Evolutionary conservation across 2,888 invertebrate genomes (phyloP).

Genomic region (Eustalomyia histrio): DNA sequence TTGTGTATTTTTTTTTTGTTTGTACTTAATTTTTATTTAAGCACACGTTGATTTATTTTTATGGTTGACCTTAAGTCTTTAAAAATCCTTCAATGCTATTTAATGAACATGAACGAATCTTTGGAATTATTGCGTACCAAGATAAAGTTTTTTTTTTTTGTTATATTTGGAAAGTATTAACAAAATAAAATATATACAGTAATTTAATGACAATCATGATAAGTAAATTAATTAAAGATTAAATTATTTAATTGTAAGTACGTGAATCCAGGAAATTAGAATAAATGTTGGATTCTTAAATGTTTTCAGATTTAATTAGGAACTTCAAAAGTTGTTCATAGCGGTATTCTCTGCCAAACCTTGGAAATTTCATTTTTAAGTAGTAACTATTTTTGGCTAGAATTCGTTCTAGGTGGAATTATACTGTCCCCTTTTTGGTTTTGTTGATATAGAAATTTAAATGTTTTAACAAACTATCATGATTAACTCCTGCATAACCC

Average conservation of each 20-base stretch:
- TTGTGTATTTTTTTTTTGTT: slow-evolving; percentile 24
- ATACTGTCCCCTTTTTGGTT: too few relatives aligned
- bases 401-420: too few relatives aligned
- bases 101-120: slow-evolving; percentile 49
- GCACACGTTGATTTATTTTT: slow-evolving; percentile 67
- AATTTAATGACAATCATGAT: slow-evolving; percentile 42
- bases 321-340: too few relatives aligned
- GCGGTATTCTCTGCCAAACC: too few relatives aligned
- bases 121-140: slow-evolving; percentile 20
- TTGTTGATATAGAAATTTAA: too few relatives aligned
- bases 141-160: not conserved
- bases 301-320: too few relatives aligned
- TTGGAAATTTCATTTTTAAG: too few relatives aligned
- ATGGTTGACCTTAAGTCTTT: slow-evolving; percentile 64
- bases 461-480: not conserved
- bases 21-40: slow-evolving; percentile 65
- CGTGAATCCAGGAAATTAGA: too few relatives aligned
- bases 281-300: too few relatives aligned
- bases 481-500: slow-evolving; percentile 22
- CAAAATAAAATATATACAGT: slow-evolving; percentile 24
- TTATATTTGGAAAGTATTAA: slow-evolving; percentile 2
- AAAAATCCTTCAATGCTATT: slow-evolving; percentile 61
- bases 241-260: too few relatives aligned
- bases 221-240: slow-evolving; percentile 58
- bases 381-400: too few relatives aligned